Conservation (phyloP, 64 coral and sea anemone genomes). For the Montipora cactus region DNA sequence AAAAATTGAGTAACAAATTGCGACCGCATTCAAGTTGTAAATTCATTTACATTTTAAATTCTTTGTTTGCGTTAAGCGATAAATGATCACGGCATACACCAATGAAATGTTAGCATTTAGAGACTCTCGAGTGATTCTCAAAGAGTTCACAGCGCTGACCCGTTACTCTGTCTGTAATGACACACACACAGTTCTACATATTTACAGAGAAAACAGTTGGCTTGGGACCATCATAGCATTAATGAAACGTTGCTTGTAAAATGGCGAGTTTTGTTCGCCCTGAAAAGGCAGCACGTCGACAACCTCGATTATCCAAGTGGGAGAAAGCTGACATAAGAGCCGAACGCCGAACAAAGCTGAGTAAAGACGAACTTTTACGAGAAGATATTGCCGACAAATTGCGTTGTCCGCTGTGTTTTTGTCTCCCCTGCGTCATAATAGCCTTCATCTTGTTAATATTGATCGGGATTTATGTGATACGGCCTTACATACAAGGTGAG, state of each 20-base stretch:
- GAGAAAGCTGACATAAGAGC: constrained; percentile 71
- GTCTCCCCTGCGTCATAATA: constrained; percentile 85
- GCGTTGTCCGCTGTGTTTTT: constrained; percentile 89
- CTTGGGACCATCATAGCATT: neutral
- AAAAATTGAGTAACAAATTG: neutral
- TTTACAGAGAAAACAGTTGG: neutral
- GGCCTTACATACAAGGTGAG: constrained; percentile 83
- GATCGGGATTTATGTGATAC: constrained; percentile 84
- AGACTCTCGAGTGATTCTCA: constrained; percentile 10
- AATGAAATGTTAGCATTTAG: constrained; percentile 29
- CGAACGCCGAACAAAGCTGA: constrained; percentile 62
- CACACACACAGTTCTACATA: neutral
- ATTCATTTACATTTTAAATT: constrained; percentile 24
- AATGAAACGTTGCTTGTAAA: neutral
- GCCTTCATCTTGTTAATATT: constrained; percentile 84
- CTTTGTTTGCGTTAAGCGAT: constrained; percentile 14
- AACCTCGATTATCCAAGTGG: constrained; percentile 77
- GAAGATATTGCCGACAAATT: constrained; percentile 82
- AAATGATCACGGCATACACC: constrained; percentile 4
- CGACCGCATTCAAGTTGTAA: neutral
- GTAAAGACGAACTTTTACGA: constrained; percentile 79
- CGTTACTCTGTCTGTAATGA: neutral
- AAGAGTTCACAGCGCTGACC: neutral
- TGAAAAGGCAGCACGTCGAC: neutral
- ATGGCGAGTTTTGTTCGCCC: constrained; percentile 92